Evolutionary conservation across 2,113 vertebrate species (phyloP), one percentile per base, ranked within the genome.

Genomic region (Aegypius monachus): DNA sequence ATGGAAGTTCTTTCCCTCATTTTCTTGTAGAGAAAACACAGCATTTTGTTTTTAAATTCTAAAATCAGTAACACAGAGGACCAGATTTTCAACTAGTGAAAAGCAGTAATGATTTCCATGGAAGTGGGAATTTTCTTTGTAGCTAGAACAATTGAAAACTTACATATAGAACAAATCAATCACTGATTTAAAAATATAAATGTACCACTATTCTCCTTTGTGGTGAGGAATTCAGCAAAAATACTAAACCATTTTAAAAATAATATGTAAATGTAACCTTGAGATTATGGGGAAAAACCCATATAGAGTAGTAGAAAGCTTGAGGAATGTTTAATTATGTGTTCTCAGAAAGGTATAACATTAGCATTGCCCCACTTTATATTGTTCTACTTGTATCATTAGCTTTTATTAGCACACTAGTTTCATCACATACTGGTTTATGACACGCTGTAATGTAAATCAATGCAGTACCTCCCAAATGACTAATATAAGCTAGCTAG

Each of bases 391-490:
- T 90, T 84, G 83, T 97, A 68, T 95, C 95, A 95, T 97, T 96
- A 94, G 91, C 87, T 97, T 97, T 97, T 97, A 97, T 96, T 96
- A 96, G 93, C 71, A 62, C 75, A 48, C 16, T 95, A 71, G 88
- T 95, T 94, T 73, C 74, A 94, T 96, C 93, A 67, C 90, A 65
- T 50, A 52, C 79, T 79, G 55, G 52, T 96, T 97, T 94, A 97
- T 93, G 95, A 91, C 86, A 91, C 2, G 4, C 90, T 66, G 81
- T 70, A 86, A 79, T 82, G 72, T 89, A 95, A 96, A 95, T 96
- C 95, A 97, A 68, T 71, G 90, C 62, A 50, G 47, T 85, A 53
- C 78, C 93, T 97, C 97, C 95, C 97, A 75, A 42, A 71, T 94
- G 97, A 92, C 96, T 97, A 96, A 92, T 93, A 95, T 40, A 86